Evolutionary conservation across 1,140 invertebrate genomes (phyloP).

Genomic region (Dreissena rostriformis): DNA sequence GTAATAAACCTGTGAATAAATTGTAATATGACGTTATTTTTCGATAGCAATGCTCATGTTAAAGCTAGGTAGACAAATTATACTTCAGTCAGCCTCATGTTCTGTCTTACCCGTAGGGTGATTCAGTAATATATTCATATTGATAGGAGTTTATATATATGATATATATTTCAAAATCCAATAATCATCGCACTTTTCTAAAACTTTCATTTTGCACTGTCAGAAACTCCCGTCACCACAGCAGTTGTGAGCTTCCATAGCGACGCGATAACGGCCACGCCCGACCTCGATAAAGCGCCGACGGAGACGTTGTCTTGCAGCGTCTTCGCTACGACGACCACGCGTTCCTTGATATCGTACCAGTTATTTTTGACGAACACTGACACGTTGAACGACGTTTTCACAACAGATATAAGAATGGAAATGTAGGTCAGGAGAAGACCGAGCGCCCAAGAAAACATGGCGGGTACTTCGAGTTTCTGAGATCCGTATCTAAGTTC

Average conservation of each 20-base stretch:
- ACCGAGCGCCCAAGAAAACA: neutral
- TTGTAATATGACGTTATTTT: too few species aligned
- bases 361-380: conserved; percentile 4
- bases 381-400: neutral
- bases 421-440: conserved; percentile 7
- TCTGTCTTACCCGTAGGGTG: neutral
- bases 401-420: neutral
- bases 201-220: neutral
- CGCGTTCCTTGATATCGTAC: neutral
- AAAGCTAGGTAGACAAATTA: neutral
- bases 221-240: conserved; percentile 3
- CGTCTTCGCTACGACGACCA: neutral
- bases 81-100: neutral
- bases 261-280: neutral
- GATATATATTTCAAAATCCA: neutral
- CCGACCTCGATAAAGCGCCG: neutral
- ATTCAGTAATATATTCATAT: neutral
- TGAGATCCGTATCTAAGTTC: conserved; percentile 31
- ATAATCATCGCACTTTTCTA: neutral
- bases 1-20: too few species aligned
- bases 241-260: conserved; percentile 4
- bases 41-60: neutral
- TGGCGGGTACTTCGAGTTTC: conserved; percentile 14
- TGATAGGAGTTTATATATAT: neutral
- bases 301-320: conserved; percentile 22